Percentiles rank a stretch among this genome's conserved stretches.
phyloP scores from a whole-genome alignment of 2,113 vertebrate genomes.

The Megaceryle maxima region DNA sequence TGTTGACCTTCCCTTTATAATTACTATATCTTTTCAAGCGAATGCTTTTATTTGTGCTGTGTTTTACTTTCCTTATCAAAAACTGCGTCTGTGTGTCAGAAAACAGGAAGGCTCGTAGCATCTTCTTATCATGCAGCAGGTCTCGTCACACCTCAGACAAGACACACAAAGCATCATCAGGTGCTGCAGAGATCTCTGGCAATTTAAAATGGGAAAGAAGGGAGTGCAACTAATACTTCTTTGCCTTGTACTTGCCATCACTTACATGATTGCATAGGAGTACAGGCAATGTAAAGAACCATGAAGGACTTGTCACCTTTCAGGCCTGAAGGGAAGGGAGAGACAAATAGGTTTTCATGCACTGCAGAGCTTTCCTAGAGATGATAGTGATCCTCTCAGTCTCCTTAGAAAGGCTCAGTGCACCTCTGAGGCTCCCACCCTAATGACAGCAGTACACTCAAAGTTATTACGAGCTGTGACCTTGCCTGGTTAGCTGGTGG shows the following conservation, averaged over 20 bases:
- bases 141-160: background rate
- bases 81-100: background rate
- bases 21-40: background rate
- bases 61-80: background rate
- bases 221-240: background rate
- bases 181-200: background rate
- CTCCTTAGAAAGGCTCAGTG: background rate
- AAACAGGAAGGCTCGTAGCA: background rate
- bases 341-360: background rate
- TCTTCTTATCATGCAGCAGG: background rate
- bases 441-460: fast-evolving
- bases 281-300: background rate
- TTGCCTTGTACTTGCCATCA: background rate
- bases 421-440: background rate
- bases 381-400: background rate
- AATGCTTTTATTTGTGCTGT: background rate
- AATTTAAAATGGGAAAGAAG: background rate
- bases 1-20: background rate
- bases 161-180: background rate
- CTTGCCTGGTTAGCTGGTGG: background rate
- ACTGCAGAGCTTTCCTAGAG: background rate
- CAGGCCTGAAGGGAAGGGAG: background rate
- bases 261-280: background rate
- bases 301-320: background rate
- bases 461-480: background rate